Evolutionary conservation across 92 coral and sea anemone genomes (phyloP).

Genomic region (Porites lobata): DNA sequence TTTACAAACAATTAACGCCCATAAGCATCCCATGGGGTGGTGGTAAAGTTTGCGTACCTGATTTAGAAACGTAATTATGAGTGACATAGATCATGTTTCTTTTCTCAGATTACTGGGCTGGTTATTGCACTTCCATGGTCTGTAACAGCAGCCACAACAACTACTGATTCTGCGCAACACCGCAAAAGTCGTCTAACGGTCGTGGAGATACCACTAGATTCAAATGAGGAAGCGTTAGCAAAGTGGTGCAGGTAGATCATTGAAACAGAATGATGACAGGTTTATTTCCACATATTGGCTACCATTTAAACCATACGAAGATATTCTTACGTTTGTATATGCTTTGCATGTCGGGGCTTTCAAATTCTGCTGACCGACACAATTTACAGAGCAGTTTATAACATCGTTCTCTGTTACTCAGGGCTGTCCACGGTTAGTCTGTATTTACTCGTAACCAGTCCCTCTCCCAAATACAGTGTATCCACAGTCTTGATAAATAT

Average conservation of each 20-base stretch:
- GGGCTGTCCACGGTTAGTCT: too few relatives aligned
- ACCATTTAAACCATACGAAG: neutral
- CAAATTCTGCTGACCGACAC: too few relatives aligned
- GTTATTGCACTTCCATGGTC: slow-evolving; percentile 31
- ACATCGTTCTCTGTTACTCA: too few relatives aligned
- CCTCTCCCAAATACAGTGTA: too few relatives aligned
- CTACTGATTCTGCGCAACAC: neutral
- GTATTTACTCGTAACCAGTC: too few relatives aligned
- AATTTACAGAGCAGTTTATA: too few relatives aligned
- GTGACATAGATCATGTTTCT: neutral
- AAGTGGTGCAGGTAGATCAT: slow-evolving; percentile 62
- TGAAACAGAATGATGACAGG: neutral
- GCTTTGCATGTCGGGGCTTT: too few relatives aligned
- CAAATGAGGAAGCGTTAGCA: slow-evolving; percentile 3
- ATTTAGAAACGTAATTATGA: neutral
- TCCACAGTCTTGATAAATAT: too few relatives aligned
- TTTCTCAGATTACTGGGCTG: slow-evolving; percentile 9
- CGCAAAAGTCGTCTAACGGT: slow-evolving; percentile 35
- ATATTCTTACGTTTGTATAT: too few relatives aligned
- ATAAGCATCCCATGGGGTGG: too few relatives aligned
- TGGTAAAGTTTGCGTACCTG: neutral
- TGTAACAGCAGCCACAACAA: neutral
- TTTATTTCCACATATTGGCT: neutral
- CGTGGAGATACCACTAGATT: slow-evolving; percentile 52
- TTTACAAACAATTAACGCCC: too few relatives aligned